Base-by-base conservation (phyloP, 2,888 invertebrate species). In the Chromoteleia sp. region DNA sequence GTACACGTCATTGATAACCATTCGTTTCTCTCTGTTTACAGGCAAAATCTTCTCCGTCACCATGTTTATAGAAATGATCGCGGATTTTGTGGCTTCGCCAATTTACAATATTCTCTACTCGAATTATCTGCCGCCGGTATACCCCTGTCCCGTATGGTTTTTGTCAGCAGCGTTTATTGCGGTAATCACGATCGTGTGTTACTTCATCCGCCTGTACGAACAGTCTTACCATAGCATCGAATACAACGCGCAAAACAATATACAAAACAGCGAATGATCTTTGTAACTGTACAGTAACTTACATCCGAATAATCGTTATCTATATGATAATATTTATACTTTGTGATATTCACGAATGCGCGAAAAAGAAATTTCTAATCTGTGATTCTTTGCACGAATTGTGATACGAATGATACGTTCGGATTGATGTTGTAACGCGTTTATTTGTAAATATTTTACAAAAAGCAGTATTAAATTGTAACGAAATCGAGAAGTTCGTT, bases 41-140 rank as follows among this genome's bases (percentile, higher is more conserved):
- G 95, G 95, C 1, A 95, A 95, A 92, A 93, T 95, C 21, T 96
- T 95, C 88, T 94, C 96, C 0, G 91, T 96, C 61, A 93, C 95
- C 87, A 93, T 95, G 29, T 93, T 94, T 1, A 87, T 95, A 21
- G 96, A 96, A 91, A 94, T 95, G 12, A 85, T 94, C 45, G 93
- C 94, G 17, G 95, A 95, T 0, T 92, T 96, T 59, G 85, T 94
- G 1, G 93, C 95, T 0, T 93, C 95, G 0, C 93, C 95, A 0
- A 82, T 95, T 0, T 96, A 94, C 89, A 94, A 94, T 25, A 88
- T 93, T 0, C 89, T 96, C 15, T 96, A 96, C 71, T 84, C 88
- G 0, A 73, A 85, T 19, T 87, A 86, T 65, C 84, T 91, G 84
- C 89, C 90, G 54, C 89, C 90, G 5, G 19, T 86, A n/a, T 91